Evolutionary conservation across 2,113 vertebrate genomes (phyloP), one percentile per base, ranked within the genome.

Genomic region (Pseudolaguvia tuberculata): DNA sequence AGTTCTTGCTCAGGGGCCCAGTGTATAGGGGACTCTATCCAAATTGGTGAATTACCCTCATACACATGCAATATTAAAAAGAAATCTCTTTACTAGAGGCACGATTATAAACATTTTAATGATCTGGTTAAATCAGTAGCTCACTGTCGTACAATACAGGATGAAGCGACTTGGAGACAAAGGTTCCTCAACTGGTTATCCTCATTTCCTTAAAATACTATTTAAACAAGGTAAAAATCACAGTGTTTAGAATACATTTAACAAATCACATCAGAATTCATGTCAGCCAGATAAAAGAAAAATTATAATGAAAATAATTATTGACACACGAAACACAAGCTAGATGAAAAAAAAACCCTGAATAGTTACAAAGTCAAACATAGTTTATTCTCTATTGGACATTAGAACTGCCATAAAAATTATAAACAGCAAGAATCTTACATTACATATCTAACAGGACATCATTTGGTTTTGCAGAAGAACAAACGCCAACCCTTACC

Each of bases 221-320:
- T 48, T 25, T 72, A 68, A 69, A 72, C 70, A 74, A 83, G 80
- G 73, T 57, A 53, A 77, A 65, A 70, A 82, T 84, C 80, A 84
- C 80, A 84, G 83, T 84, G 83, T 82, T 82, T 59, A 81, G 75
- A 78, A 81, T 78, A 78, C 23, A 65, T 50, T 51, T 62, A 15
- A 67, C 27, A 23, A 29, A 50, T 23, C 18, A 50, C 18, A 42
- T 48, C 21, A 3, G 4, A 48, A 66, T 48, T 25, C 15, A 48
- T 18, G 23, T 48, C 23, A 47, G 45, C 4, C 63, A 29, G 63
- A 50, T 27, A 18, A 17, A 47, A 65, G 25, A 27, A 17, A 55
- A 7, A 18, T n/a, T 39, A 29, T 29, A 50, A 29, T 27, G 45
- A 67, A 27, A 50, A 25, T 21, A 25, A 17, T 45, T 45, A 0